Evolutionary conservation across 2,888 invertebrate species (phyloP).

Genomic region (Emmelina monodactyla): DNA sequence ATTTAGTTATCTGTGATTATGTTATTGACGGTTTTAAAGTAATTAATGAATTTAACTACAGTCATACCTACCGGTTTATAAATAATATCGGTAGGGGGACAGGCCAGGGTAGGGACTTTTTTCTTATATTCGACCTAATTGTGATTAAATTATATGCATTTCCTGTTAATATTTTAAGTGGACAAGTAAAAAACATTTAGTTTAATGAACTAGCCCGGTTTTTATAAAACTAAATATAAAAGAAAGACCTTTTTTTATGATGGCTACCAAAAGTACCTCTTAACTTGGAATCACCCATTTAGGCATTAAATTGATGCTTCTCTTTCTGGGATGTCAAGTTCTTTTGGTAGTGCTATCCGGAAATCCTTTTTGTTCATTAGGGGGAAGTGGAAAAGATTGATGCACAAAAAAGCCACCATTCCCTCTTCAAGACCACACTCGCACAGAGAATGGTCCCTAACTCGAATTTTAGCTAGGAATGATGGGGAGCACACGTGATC

Average conservation of each 20-base stretch:
- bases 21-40: slow-evolving; percentile 8
- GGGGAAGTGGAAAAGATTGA: too few relatives aligned
- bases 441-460: too few relatives aligned
- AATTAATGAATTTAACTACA: slow-evolving; percentile 10
- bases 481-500: too few relatives aligned
- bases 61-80: slow-evolving; percentile 13
- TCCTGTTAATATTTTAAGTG: slow-evolving; percentile 3
- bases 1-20: too few relatives aligned
- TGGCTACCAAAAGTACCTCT: slow-evolving; percentile 3
- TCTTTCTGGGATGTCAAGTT: too few relatives aligned
- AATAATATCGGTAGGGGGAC: slow-evolving; percentile 15
- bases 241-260: slow-evolving; percentile 2
- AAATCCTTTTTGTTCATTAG: too few relatives aligned
- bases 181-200: slow-evolving; percentile 2
- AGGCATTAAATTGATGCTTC: too few relatives aligned
- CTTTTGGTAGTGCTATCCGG: too few relatives aligned
- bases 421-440: too few relatives aligned
- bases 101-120: slow-evolving; percentile 14
- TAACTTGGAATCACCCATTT: slow-evolving; percentile 1
- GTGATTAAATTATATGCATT: too few relatives aligned
- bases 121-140: slow-evolving; percentile 2
- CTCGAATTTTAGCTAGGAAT: too few relatives aligned
- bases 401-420: too few relatives aligned
- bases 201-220: slow-evolving; percentile 1
- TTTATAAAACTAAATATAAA: not conserved